Evolutionary conservation across 2,797 vertebrate genomes (phyloP), one percentile per base, ranked within the genome.

Genomic region (Alfaro cultratus): DNA sequence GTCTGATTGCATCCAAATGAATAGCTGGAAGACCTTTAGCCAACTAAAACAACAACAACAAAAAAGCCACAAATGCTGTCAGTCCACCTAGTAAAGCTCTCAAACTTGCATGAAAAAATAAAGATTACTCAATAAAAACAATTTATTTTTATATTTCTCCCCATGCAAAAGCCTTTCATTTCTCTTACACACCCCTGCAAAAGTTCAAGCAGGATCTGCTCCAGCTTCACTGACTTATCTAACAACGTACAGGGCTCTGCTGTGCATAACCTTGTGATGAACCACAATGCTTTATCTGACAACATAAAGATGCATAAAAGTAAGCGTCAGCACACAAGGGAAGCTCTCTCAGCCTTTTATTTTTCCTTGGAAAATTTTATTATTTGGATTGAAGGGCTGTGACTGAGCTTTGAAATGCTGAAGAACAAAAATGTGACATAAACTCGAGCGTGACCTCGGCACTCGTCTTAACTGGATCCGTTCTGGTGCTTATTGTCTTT

Each of bases 211-310:
- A 34, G 72, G 21, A 64, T 62, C 29, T 34, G n/a, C 41, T 46
- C 74, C 34, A 34, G n/a, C 16, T 76, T 46, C 62, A 31, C 16
- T 10, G 36, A 43, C 53, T 45, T 21, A 46, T 46, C n/a, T 36
- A 18, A 23, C 60, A 76, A 45, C 74, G 29, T 41, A 23, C 9
- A 0, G 71, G 31, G 71, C 7, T 73, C 15, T 51, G 31, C 47
- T 74, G 47, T 74, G 73, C 73, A 74, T 74, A 55, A 39, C 51
- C 73, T 75, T 15, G 39, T 75, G 51, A 43, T 57, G 51, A 74
- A 74, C 73, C 68, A 45, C 39, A 71, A 71, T 26, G 5, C 47
- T 15, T 55, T 26, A 73, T 73, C 47, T 51, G 46, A 71, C 41
- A 45, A 45, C 68, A 71, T n/a, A 71, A 71, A 71, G 41, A 71